phyloP scores from a whole-genome alignment of 2,888 invertebrate species.

The Napeogenes sylphis region DNA sequence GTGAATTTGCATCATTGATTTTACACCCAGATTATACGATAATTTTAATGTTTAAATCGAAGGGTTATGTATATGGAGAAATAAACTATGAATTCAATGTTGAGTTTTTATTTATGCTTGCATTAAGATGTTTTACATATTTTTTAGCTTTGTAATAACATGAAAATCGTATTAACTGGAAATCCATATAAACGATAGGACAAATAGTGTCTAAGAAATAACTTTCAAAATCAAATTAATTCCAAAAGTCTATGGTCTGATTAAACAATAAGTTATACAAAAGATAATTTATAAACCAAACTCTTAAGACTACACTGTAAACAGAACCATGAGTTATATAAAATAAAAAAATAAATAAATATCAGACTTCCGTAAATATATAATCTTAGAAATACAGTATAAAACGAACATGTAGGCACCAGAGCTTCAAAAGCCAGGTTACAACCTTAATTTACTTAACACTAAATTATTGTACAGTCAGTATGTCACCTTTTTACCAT shows the following conservation, averaged over 20 bases:
- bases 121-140: constrained; percentile 18
- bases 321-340: neutral
- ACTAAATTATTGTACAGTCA: constrained; percentile 30
- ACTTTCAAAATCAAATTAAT: no score
- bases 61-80: constrained; percentile 69
- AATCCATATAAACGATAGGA: no score
- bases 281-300: no score
- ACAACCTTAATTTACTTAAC: constrained; percentile 41
- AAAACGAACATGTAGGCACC: constrained; percentile 33
- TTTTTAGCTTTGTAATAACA: neutral
- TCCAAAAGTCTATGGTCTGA: no score
- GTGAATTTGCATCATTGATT: constrained; percentile 43
- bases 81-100: constrained; percentile 51
- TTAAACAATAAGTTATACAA: no score
- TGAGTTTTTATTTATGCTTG: constrained; percentile 41
- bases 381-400: constrained; percentile 3
- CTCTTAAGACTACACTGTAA: neutral
- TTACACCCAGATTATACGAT: constrained; percentile 57
- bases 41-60: constrained; percentile 61
- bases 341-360: constrained; percentile 9
- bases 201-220: no score
- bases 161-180: neutral
- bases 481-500: constrained; percentile 30
- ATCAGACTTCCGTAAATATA: constrained; percentile 13
- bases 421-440: constrained; percentile 41